A percentile compares a stretch with the other conserved stretches of the same genome.
Conservation (phyloP, 1,140 invertebrate species). For the Conopomorpha cramerella region DNA sequence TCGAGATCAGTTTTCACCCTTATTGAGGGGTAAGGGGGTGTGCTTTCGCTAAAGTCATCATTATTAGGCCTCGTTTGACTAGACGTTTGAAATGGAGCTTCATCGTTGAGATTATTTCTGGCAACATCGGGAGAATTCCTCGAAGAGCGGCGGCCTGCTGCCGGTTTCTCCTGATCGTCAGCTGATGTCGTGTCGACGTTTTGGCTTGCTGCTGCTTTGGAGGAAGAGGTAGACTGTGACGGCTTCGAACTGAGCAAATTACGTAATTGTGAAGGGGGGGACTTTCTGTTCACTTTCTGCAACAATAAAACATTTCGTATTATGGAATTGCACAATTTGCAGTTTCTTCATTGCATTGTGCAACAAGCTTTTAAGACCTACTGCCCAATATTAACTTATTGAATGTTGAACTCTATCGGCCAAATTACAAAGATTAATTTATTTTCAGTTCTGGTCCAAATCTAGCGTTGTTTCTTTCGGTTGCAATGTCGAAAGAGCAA, state of each 20-base stretch:
- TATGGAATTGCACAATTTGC: too few relatives aligned
- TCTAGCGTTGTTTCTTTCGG: too few relatives aligned
- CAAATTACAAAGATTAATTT: too few relatives aligned
- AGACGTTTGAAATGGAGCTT: constrained; percentile 57
- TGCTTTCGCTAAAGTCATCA: constrained; percentile 53
- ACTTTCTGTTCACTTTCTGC: constrained; percentile 55
- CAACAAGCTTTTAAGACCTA: too few relatives aligned
- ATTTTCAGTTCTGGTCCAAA: too few relatives aligned
- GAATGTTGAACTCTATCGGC: too few relatives aligned
- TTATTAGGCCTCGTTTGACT: constrained; percentile 59
- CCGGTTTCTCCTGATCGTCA: constrained; percentile 52
- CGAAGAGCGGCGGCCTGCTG: constrained; percentile 36
- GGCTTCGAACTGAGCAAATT: constrained; percentile 61
- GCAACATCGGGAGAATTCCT: constrained; percentile 57
- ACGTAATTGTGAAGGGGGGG: constrained; percentile 58
- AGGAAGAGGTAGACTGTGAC: constrained; percentile 58
- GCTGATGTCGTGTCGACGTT: constrained; percentile 46
- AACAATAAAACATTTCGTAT: constrained; percentile 18
- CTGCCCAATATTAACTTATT: too few relatives aligned
- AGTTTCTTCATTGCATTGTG: too few relatives aligned
- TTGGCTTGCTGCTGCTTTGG: constrained; percentile 62
- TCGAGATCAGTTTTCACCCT: constrained; percentile 60
- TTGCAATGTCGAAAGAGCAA: too few relatives aligned
- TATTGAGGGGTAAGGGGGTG: constrained; percentile 45
- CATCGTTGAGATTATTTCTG: constrained; percentile 58